Evolutionary conservation across 2,888 invertebrate species (phyloP), one percentile per base, ranked within the genome.

Genomic region (Melanchra persicariae): DNA sequence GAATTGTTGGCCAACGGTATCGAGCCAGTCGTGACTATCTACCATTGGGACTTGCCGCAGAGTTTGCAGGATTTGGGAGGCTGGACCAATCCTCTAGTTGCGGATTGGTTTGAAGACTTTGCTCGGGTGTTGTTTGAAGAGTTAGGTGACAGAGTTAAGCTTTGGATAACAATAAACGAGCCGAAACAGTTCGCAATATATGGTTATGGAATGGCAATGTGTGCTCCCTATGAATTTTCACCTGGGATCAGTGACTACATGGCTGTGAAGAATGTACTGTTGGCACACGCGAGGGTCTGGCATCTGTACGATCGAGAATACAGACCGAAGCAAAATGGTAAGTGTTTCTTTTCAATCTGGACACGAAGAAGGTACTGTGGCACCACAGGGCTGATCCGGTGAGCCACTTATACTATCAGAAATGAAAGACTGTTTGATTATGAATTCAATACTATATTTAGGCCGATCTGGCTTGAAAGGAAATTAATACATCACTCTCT

Each of bases 161-260:
- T 91, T 2, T 97, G 97, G 97, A 93, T 97, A 1, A 97, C 97
- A 0, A 91, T 97, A 61, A 97, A 97, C 85, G 97, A 97, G 81
- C 97, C 97, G 0, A 93, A 92, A 67, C 91, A 93, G 67, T 89
- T 93, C 34, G 92, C 89, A 22, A 70, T 91, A 3, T 89, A 81
- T 8, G 96, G 96, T 0, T 97, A 97, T 86, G 96, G 96, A 1
- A 79, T 68, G 52, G 85, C 77, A 0, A 85, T 87, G 17, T 88
- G 90, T 57, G 93, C 95, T 19, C 95, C 95, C 5, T 91, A 90
- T n/a, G 69, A 96, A 0, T 87, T 93, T 43, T 91, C 92, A 1
- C 85, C 93, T 8, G 96, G 96, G 0, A 87, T 95, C 19, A 96
- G 92, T 1, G 96, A 96, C 58, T 97, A 97, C 82, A 78, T 96